Percentiles rank a stretch among this genome's conserved stretches.
phyloP scores from a whole-genome alignment of 2,797 vertebrate species.

The Anabas testudineus region DNA sequence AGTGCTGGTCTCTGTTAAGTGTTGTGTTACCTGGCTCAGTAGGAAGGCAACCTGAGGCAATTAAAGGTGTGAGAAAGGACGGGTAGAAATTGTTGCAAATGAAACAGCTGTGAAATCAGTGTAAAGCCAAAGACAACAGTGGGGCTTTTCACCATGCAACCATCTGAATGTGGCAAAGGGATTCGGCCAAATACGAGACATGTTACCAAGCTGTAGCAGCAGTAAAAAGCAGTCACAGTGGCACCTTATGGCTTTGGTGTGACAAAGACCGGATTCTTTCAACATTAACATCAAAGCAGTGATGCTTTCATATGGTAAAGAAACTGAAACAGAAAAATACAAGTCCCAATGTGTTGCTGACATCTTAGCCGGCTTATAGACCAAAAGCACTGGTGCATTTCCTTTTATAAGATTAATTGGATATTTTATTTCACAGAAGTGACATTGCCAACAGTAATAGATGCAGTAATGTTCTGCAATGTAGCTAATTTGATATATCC shows the following conservation, averaged over 20 bases:
- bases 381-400: background rate
- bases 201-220: background rate
- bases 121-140: background rate
- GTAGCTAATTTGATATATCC: background rate
- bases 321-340: background rate
- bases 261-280: no score
- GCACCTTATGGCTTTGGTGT: background rate
- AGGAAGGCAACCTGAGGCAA: constrained; percentile 13
- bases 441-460: background rate
- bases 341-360: background rate
- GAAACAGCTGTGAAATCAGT: constrained; percentile 1
- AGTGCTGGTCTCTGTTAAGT: background rate
- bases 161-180: background rate
- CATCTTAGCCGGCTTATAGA: background rate
- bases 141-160: constrained; percentile 23
- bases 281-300: constrained; percentile 2
- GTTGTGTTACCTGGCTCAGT: constrained; percentile 21
- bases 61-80: constrained; percentile 26
- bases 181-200: background rate
- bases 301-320: background rate
- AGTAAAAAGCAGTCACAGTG: no score
- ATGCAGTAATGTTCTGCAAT: background rate
- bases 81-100: constrained; percentile 13
- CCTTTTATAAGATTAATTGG: constrained; percentile 12
- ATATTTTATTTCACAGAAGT: background rate